phyloP scores from a whole-genome alignment of 2,113 vertebrate species.

The Hystrix cristata region DNA sequence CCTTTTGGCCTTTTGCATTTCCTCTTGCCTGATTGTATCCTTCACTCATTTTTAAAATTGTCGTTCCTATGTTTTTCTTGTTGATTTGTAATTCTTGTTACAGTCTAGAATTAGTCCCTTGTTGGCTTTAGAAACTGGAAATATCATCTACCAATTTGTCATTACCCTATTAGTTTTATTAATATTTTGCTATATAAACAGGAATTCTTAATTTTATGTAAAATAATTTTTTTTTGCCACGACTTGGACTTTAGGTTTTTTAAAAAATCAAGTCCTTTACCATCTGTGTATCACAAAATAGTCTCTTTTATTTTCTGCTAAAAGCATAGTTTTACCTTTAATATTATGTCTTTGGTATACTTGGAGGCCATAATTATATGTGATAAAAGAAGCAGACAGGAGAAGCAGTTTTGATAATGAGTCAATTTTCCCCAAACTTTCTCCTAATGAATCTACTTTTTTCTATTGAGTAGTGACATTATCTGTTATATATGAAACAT shows the following conservation, averaged over 20 bases:
- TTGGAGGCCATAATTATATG: neutral
- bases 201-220: neutral
- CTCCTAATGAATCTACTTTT: neutral
- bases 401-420: neutral
- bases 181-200: neutral
- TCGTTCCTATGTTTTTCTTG: neutral
- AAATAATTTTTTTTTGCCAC: neutral
- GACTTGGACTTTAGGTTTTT: neutral
- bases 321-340: neutral
- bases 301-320: neutral
- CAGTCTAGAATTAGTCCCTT: neutral
- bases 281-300: neutral
- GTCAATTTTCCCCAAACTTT: neutral
- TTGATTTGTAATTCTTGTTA: neutral
- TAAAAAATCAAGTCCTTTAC: neutral
- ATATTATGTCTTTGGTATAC: neutral
- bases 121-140: neutral
- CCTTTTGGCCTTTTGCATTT: neutral
- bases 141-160: neutral
- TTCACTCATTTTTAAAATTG: neutral
- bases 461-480: neutral
- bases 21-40: neutral
- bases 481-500: neutral
- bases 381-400: neutral
- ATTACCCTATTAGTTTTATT: neutral